These are phyloP conservation scores for Sebastes matsubarae DNA, from an alignment of 2,797 vertebrate genomes.

Conservation along the genomic window DNA sequence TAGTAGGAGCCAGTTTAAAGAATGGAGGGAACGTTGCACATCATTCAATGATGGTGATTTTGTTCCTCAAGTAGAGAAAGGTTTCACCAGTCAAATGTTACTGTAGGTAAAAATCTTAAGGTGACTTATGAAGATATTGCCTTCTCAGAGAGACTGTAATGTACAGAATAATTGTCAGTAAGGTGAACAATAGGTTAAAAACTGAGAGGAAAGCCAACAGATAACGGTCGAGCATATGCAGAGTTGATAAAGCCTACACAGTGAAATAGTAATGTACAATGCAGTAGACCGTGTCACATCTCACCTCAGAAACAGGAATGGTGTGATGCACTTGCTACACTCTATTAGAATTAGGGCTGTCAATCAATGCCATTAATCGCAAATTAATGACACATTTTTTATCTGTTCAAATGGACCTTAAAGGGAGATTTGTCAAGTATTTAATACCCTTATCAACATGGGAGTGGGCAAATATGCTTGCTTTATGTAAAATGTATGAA, in stretches of 20 bases:
- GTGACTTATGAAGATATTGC: not conserved
- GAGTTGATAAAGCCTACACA: not conserved
- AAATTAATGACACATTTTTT: too few species aligned
- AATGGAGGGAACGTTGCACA: not conserved
- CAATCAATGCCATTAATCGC: too few species aligned
- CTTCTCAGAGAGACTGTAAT: not conserved
- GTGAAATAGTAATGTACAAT: not conserved
- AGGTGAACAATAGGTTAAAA: not conserved
- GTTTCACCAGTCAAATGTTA: too few species aligned
- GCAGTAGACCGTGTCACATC: not conserved
- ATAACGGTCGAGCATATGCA: not conserved
- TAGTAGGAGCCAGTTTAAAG: not conserved
- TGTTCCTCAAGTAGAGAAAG: not conserved
- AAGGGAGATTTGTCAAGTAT: too few species aligned
- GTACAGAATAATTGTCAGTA: not conserved
- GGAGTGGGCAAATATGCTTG: too few species aligned
- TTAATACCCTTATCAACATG: too few species aligned
- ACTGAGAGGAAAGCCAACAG: not conserved
- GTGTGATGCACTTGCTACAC: not conserved
- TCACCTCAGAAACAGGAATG: not conserved
- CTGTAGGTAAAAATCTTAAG: not conserved
- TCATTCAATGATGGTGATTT: not conserved
- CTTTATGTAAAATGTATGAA: too few species aligned
- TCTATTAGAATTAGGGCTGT: not conserved
- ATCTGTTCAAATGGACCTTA: too few species aligned